Percentiles rank a stretch among this genome's conserved stretches.
These are phyloP conservation scores for Hyaena hyaena DNA, from an alignment of 2,113 vertebrate species.

Conservation along the genomic window DNA sequence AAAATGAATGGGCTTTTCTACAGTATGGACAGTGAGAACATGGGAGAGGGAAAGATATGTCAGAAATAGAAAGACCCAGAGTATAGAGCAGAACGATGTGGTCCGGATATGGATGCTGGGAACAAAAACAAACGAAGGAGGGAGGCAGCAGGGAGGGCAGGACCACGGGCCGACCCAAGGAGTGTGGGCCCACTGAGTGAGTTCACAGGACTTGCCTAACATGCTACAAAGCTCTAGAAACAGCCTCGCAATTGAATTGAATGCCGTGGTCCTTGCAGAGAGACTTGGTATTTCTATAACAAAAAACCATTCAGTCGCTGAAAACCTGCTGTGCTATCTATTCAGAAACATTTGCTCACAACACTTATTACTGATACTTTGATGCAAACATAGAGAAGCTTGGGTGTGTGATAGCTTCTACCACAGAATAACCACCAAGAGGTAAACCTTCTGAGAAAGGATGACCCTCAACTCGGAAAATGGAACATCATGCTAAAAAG, in stretches of 20 bases:
- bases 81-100: not conserved
- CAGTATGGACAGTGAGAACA: not conserved
- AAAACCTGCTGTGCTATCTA: not conserved
- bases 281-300: not conserved
- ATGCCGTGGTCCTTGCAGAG: not conserved
- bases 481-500: not conserved
- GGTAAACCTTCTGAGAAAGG: not conserved
- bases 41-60: not conserved
- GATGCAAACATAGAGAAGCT: not conserved
- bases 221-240: not conserved
- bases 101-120: not conserved
- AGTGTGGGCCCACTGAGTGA: accelerated
- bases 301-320: not conserved
- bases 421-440: not conserved
- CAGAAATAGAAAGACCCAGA: not conserved
- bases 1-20: not conserved
- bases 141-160: not conserved
- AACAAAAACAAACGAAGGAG: not conserved
- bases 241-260: not conserved
- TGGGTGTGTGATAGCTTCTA: not conserved
- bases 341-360: not conserved
- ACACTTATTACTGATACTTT: not conserved
- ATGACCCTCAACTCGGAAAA: not conserved
- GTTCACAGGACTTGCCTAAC: not conserved
- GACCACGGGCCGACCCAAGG: not conserved